Conservation (phyloP, 2,888 invertebrate species). For the Silvanus unidentatus region DNA sequence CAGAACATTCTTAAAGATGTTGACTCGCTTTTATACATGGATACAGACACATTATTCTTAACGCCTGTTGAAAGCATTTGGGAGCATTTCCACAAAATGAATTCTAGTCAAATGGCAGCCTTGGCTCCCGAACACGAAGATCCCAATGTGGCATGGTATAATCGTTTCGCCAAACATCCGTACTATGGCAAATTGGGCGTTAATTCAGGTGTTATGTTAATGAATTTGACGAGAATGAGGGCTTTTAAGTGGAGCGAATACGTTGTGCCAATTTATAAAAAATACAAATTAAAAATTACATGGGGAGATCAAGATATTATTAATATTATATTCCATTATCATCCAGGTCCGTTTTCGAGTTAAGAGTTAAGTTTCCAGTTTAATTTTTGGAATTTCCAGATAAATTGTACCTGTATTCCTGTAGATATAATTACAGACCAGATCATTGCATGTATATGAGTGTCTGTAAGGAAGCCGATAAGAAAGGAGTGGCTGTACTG, state of each 20-base stretch:
- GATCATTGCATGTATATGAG: constrained; percentile 96
- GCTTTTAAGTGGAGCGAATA: constrained; percentile 79
- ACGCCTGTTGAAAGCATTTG: constrained; percentile 78
- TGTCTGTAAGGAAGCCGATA: constrained; percentile 62
- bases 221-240: constrained; percentile 91
- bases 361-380: neutral
- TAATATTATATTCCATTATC: constrained; percentile 82
- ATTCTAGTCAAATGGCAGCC: constrained; percentile 79
- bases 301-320: constrained; percentile 98
- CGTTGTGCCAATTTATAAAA: constrained; percentile 75
- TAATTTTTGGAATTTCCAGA: constrained; percentile 47
- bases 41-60: constrained; percentile 86
- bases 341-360: constrained; percentile 59
- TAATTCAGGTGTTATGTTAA: constrained; percentile 95
- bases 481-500: constrained; percentile 70
- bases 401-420: constrained; percentile 72
- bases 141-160: constrained; percentile 92
- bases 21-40: constrained; percentile 85
- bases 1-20: constrained; percentile 72
- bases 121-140: constrained; percentile 87
- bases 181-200: constrained; percentile 86
- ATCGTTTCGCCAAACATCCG: constrained; percentile 91
- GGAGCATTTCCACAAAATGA: constrained; percentile 76
- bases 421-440: constrained; percentile 86
- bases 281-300: constrained; percentile 79